These are phyloP conservation scores for Platysternon megacephalum DNA, from an alignment of 2,113 vertebrate genomes.

Conservation along the genomic window DNA sequence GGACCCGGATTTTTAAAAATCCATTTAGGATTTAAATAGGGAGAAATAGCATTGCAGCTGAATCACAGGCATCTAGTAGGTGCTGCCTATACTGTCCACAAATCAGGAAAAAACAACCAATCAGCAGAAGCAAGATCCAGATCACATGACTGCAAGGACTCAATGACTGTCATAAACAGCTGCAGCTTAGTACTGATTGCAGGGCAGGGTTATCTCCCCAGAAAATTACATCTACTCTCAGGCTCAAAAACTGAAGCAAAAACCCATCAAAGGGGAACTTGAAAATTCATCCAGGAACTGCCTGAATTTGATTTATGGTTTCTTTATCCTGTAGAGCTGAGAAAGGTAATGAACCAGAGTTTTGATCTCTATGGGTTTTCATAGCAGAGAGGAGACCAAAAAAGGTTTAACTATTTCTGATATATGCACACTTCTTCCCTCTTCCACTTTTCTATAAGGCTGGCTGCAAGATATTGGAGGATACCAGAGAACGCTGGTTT, in stretches of 20 bases:
- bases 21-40: background rate
- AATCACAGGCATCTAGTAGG: background rate
- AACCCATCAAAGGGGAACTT: background rate
- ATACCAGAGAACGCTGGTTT: accelerated
- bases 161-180: background rate
- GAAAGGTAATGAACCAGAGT: background rate
- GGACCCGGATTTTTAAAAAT: background rate
- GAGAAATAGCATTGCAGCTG: background rate
- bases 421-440: background rate
- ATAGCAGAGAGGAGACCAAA: background rate
- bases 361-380: background rate
- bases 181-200: background rate
- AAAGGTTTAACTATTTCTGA: background rate
- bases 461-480: background rate
- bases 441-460: background rate
- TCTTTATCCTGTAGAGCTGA: constrained; percentile 47
- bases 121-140: background rate
- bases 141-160: background rate
- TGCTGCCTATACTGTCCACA: background rate
- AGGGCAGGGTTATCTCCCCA: background rate
- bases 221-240: background rate
- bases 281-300: background rate
- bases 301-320: constrained; percentile 9
- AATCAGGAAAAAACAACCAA: background rate
- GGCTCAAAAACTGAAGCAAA: background rate